phyloP scores from a whole-genome alignment of 2,888 invertebrate species.

The Gnatocerus cornutus region DNA sequence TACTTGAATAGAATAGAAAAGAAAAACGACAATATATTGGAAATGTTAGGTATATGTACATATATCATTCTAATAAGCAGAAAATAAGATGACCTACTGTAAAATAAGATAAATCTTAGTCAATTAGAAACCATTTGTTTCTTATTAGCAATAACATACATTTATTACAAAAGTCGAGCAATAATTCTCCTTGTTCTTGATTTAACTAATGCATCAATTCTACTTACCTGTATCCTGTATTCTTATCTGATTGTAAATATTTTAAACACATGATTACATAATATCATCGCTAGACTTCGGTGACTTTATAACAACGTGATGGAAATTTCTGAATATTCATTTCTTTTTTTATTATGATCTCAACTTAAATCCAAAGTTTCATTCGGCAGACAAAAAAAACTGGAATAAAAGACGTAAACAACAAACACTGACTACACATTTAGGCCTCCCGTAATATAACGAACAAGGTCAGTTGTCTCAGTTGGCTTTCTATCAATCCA shows the following conservation, averaged over 20 bases:
- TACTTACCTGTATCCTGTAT: neutral
- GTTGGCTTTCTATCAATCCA: constrained; percentile 49
- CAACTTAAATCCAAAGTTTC: constrained; percentile 29
- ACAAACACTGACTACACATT: constrained; percentile 31
- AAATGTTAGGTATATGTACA: no score
- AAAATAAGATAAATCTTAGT: neutral
- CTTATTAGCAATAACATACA: neutral
- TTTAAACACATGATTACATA: constrained; percentile 6
- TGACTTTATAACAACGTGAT: constrained; percentile 24
- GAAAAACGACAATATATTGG: neutral
- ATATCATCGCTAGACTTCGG: constrained; percentile 4
- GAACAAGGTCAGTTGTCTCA: constrained; percentile 46
- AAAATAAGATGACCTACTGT: constrained; percentile 1
- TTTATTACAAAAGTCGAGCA: neutral
- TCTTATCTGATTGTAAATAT: neutral
- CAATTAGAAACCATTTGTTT: neutral
- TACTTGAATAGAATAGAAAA: neutral
- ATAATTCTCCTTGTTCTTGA: constrained; percentile 1
- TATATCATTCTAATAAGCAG: neutral
- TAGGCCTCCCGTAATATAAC: constrained; percentile 35
- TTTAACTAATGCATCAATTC: neutral
- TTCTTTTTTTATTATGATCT: constrained; percentile 11
- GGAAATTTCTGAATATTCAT: constrained; percentile 28
- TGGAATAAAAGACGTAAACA: constrained; percentile 37
- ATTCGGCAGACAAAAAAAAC: constrained; percentile 19